Conservation (phyloP, 2,113 vertebrate genomes). For the Callaeas wilsoni region DNA sequence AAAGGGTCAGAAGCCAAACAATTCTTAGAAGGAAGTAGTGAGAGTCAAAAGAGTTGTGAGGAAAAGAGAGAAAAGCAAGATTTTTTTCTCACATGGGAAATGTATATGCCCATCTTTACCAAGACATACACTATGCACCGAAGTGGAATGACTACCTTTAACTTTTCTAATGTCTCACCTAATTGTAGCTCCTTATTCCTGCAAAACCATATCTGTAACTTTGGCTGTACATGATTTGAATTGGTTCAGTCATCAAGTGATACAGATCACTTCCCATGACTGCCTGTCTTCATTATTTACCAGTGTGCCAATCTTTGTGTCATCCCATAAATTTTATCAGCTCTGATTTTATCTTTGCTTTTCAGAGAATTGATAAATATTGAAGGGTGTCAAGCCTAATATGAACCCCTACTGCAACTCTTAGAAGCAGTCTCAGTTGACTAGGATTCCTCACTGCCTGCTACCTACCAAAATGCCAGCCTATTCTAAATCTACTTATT, state of each 20-base stretch:
- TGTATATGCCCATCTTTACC: neutral
- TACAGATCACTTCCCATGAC: constrained; percentile 28
- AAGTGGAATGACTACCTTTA: neutral
- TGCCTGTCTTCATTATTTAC: constrained; percentile 48
- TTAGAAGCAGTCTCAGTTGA: neutral
- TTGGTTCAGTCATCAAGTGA: neutral
- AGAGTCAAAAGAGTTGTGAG: neutral
- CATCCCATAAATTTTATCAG: constrained; percentile 12
- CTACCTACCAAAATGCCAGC: neutral
- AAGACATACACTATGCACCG: neutral
- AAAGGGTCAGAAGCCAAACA: neutral
- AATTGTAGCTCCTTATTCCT: neutral
- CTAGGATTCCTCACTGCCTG: neutral
- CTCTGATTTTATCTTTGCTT: constrained; percentile 26
- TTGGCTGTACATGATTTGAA: neutral
- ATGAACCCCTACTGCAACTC: neutral
- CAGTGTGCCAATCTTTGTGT: constrained; percentile 41
- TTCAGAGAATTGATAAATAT: constrained; percentile 34
- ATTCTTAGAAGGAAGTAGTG: neutral
- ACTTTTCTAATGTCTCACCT: neutral
- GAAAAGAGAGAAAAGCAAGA: neutral
- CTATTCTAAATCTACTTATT: neutral
- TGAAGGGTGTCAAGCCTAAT: constrained; percentile 35
- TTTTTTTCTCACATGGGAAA: neutral
- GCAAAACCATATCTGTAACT: neutral